Base-by-base conservation (phyloP, 2,888 invertebrate species). In the Phortica magna region DNA sequence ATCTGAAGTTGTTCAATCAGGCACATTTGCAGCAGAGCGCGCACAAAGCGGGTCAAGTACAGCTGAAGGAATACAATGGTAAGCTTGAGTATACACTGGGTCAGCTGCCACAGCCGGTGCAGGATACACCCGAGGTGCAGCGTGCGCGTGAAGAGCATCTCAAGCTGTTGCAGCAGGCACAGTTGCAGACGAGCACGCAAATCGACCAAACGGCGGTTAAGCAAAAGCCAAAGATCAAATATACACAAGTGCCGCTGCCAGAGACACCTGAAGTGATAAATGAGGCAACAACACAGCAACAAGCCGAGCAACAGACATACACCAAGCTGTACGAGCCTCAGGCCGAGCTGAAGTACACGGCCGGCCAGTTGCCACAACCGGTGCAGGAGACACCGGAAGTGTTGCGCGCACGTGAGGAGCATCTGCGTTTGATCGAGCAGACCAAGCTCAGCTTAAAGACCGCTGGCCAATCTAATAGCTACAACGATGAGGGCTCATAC, bases 141-240 rank as follows among this genome's bases (percentile, higher is more conserved):
- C 80, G 81, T 12, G 89, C 90, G 0, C 88, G 89, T 9, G 85
- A 89, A 64, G 87, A 90, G 57, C 90, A 90, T 75, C 78, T 88
- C 39, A 84, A 83, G 59, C 79, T 81, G n/a, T 83, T 83, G 14
- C 79, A 81, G 31, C 39, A 65, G n/a, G 12, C 6, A 9, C 53
- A 53, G 3, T 39, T 31, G 19, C 53, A 55, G 55, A 17, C 14
- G 55, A 17, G 5, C 17, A 5, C 12, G 17, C 70, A 70, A 48
- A n/a, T 19, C 7, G 48, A 70, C 2, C 43, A 70, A 48, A 67
- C 43, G 48, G 7, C 70, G 17, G n/a, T 12, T 17, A 17, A 19
- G 6, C 39, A n/a, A n/a, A 17, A 42, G 48, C 19, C 19, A 17
- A 7, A 17, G 65, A 31, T 55, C 39, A 53, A 64, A n/a, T 53